Evolutionary conservation across 2,797 vertebrate species (phyloP), one percentile per base, ranked within the genome.

Genomic region (Spea hammondii): DNA sequence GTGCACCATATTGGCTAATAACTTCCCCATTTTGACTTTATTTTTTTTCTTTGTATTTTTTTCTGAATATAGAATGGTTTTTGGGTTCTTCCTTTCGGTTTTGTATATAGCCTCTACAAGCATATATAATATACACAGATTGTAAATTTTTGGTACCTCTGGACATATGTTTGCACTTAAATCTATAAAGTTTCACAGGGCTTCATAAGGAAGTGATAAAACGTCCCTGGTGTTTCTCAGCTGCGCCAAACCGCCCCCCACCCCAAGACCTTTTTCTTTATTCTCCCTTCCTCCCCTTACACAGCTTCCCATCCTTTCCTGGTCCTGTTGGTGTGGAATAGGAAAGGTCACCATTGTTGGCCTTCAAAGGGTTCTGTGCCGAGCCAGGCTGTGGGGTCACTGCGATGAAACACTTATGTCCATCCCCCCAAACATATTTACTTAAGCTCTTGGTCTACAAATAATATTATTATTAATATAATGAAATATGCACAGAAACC

Each of bases 161-260:
- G 51, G 46, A 75, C 79, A 80, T 68, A 71, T 80, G 79, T 45
- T 76, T 65, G 60, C 55, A 57, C 66, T 80, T 80, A 80, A 55
- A 71, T 71, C 7, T 48, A 50, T 75, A 70, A 76, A 76, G 60
- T 76, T 76, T 80, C 68, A 55, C 73, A 76, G 79, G 59, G n/a
- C 60, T 71, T 9, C 57, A 74, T 65, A 55, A 70, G 79, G 73
- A 76, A 76, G 72, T 66, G 57, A 49, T 80, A 65, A 70, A 76
- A 48, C 50, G 17, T 50, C 71, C 78, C 71, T 74, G 65, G 65
- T 73, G 59, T 8, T 66, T 77, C 32, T 70, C 53, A 12, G 57
- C 76, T 65, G 71, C 53, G 13, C 64, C 62, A 54, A 53, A 14
- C 8, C 9, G 12, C 45, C 48, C 44, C 32, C 64, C 50, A 44